Evolutionary conservation across 2,888 invertebrate species (phyloP), one percentile per base, ranked within the genome.

Genomic region (Dasysyrphus albostriatus): DNA sequence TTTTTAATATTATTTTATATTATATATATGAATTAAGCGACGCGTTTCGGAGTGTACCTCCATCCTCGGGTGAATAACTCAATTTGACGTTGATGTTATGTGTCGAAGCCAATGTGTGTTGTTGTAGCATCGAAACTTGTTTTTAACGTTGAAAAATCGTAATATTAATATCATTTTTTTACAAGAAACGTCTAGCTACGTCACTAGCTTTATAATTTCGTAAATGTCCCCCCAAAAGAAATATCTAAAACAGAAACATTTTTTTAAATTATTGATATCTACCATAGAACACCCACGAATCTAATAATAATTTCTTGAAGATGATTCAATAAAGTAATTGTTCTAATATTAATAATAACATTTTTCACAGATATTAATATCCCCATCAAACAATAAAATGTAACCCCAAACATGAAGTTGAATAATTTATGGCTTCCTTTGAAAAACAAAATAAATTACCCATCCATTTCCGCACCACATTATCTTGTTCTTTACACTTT

Each of bases 371-470:
- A 74, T 77, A 73, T 67, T 39, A 39, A 14, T 63, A 74, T 42
- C 56, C 58, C 54, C 56, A 12, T 59, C 16, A 61, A 24, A 49
- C 37, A 24, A 24, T 34, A 8, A 9, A 67, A 42, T 29, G 7
- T 24, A 24, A 56, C 29, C 74, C 14, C 49, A 44, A n/a, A 29
- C 51, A 24, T 70, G 19, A 49, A 37, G 69, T 37, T 83, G 56
- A 83, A 83, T 83, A 67, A 83, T 56, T 77, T 69, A 76, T 51
- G n/a, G n/a, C 54, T 42, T 42, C 29, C 49, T 76, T 19, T 14
- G 29, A 8, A 73, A 73, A 72, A 72, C 39, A 65, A 63, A 69
- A 83, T 69, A 78, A 73, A 83, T 73, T 67, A 54, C 44, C 67
- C 49, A 67, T 54, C 42, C 63, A 47, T 44, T 59, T 59, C 65